Evolutionary conservation across 2,797 vertebrate species (phyloP).

Genomic region (Eulemur coronatus): DNA sequence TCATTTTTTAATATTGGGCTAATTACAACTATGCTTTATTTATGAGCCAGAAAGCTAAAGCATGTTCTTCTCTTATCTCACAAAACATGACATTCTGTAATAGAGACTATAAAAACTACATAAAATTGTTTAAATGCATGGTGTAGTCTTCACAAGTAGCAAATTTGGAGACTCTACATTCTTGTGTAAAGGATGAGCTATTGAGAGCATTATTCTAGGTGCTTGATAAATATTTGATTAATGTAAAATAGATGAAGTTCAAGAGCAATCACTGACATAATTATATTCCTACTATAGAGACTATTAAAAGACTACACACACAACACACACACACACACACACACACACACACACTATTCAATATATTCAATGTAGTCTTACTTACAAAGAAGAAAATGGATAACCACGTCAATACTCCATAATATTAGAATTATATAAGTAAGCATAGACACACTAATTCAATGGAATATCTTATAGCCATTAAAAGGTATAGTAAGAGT

Average conservation of each 20-base stretch:
- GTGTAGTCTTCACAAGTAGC: not conserved
- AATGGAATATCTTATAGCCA: not conserved
- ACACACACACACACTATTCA: not conserved
- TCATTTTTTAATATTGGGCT: constrained; percentile 7
- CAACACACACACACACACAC: not conserved
- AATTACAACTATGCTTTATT: not conserved
- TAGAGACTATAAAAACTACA: not conserved
- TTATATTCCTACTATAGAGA: not conserved
- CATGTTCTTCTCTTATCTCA: not conserved
- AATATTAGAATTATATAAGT: not conserved
- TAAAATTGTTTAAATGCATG: not conserved
- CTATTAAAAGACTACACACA: not conserved
- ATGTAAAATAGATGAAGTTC: not conserved
- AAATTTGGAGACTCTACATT: not conserved
- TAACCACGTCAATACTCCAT: not conserved
- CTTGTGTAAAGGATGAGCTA: not conserved
- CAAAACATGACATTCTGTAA: not conserved
- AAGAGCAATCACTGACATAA: not conserved
- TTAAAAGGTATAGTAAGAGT: not conserved
- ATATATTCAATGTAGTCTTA: not conserved
- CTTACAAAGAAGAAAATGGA: not conserved
- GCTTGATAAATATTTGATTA: not conserved
- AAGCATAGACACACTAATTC: not conserved
- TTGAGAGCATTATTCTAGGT: not conserved
- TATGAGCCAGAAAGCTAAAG: constrained; percentile 29